These are phyloP conservation scores for Aurelia sp. DNA, from an alignment of 30 jellyfish, hydroid and myxozoan genomes.

Conservation along the genomic window DNA sequence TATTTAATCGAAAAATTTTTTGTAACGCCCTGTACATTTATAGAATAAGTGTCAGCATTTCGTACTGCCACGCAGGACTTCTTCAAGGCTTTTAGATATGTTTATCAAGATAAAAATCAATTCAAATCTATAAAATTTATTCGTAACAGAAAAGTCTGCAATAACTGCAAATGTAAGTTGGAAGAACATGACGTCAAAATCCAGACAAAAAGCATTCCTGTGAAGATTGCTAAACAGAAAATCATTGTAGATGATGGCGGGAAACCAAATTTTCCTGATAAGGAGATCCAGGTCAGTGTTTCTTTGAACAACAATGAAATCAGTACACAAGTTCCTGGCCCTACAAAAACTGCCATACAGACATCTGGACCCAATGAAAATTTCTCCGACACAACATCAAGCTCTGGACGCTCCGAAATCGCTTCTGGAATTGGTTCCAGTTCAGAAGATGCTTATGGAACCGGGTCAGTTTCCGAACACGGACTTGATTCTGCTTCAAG, in stretches of 20 bases:
- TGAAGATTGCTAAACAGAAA: conserved; percentile 48
- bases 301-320: conserved; percentile 4
- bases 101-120: too few species aligned
- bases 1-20: too few species aligned
- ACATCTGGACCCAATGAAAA: not conserved
- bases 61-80: too few species aligned
- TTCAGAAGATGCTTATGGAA: not conserved
- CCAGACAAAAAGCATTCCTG: conserved; percentile 54
- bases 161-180: conserved; percentile 74
- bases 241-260: conserved; percentile 70
- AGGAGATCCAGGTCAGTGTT: conserved; percentile 2
- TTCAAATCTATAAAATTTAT: not conserved
- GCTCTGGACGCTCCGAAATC: too few species aligned
- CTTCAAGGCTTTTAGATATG: too few species aligned
- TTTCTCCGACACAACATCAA: not conserved
- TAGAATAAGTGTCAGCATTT: too few species aligned
- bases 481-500: not conserved
- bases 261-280: conserved; percentile 34
- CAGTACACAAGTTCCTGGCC: conserved; percentile 15
- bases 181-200: conserved; percentile 88
- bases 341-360: not conserved
- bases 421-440: not conserved
- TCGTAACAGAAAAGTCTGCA: conserved; percentile 73
- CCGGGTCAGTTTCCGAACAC: too few species aligned
- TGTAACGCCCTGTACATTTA: too few species aligned